Evolutionary conservation across 2,888 invertebrate species (phyloP).

Genomic region (Lumbricus terrestris): DNA sequence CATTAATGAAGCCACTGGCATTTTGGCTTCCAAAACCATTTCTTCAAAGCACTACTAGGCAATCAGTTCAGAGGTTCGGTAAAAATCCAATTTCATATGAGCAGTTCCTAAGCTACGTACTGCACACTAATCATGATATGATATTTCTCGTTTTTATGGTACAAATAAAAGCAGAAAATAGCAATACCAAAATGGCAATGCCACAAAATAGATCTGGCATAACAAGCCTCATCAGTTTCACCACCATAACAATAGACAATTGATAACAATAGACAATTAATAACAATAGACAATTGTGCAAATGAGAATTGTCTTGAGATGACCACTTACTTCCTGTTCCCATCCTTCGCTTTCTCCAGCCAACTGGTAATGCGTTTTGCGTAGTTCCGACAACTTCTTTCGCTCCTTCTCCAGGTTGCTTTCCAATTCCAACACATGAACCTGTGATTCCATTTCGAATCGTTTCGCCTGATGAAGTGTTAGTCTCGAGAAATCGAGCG

Average conservation of each 20-base stretch:
- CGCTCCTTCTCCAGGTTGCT: slow-evolving; percentile 85
- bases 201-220: background rate
- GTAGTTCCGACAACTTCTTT: slow-evolving; percentile 76
- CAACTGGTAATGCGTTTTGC: slow-evolving; percentile 87
- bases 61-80: too few species aligned
- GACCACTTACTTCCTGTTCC: slow-evolving; percentile 42
- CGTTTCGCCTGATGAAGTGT: slow-evolving; percentile 91
- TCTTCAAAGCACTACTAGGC: too few species aligned
- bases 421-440: slow-evolving; percentile 84
- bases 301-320: background rate
- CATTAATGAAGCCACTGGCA: too few species aligned
- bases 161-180: background rate
- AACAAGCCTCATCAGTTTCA: background rate
- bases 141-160: background rate
- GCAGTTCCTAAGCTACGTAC: background rate
- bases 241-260: background rate
- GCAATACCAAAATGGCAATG: background rate
- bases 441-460: slow-evolving; percentile 91
- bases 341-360: slow-evolving; percentile 60
- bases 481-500: slow-evolving; percentile 83
- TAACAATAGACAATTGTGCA: too few species aligned
- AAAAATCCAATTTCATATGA: too few species aligned
- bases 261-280: too few species aligned
- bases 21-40: too few species aligned
- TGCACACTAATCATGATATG: background rate